A percentile compares a stretch with the other conserved stretches of the same genome.
These are phyloP conservation scores for Uria lomvia DNA, from an alignment of 2,113 vertebrate genomes.

Conservation along the genomic window DNA sequence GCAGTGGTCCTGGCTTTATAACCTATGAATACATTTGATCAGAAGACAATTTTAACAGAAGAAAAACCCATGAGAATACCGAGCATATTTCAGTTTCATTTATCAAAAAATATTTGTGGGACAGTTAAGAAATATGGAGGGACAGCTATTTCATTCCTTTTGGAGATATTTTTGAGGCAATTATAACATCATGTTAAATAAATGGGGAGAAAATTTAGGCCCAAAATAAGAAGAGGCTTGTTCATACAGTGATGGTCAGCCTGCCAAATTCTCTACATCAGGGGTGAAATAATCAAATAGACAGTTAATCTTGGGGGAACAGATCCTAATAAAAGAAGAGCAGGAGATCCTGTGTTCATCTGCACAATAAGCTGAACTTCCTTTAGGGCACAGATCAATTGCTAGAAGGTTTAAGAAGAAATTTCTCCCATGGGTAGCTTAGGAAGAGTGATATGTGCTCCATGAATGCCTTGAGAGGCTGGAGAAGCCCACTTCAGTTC, in stretches of 20 bases:
- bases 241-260: not conserved
- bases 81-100: not conserved
- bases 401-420: not conserved
- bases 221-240: not conserved
- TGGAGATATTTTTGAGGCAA: not conserved
- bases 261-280: not conserved
- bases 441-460: not conserved
- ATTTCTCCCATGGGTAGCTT: not conserved
- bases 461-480: not conserved
- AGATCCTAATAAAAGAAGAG: not conserved
- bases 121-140: not conserved
- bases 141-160: not conserved
- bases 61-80: not conserved
- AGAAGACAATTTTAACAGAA: not conserved
- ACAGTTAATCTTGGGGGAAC: not conserved
- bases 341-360: not conserved
- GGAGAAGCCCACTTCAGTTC: not conserved
- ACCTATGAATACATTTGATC: not conserved
- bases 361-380: not conserved
- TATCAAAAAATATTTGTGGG: not conserved
- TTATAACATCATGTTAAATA: not conserved
- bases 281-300: not conserved
- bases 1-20: not conserved
- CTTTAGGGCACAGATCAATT: not conserved
- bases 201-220: not conserved